These are phyloP conservation scores for Acanthosepion pharaonis DNA, from an alignment of 2,888 invertebrate genomes.

Conservation along the genomic window DNA sequence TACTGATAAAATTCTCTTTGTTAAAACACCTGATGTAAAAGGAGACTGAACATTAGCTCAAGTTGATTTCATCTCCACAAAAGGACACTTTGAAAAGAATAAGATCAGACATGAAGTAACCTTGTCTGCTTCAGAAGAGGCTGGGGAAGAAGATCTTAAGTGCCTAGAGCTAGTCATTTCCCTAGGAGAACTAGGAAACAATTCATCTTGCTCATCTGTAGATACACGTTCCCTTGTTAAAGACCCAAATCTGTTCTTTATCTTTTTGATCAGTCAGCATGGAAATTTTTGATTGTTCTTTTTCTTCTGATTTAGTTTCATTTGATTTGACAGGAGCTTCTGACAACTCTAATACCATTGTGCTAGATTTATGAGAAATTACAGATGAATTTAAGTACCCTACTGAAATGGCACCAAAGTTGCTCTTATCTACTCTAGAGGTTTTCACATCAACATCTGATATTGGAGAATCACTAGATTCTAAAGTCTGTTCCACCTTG, in stretches of 20 bases:
- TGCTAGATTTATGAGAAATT: background rate
- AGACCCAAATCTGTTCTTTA: background rate
- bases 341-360: background rate
- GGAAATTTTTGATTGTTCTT: background rate
- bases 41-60: background rate
- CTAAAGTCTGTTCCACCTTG: background rate
- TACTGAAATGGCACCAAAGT: background rate
- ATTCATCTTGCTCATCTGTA: background rate
- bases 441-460: background rate
- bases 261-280: background rate
- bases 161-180: slow-evolving; percentile 1
- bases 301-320: background rate
- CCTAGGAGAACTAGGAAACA: background rate
- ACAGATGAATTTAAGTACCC: background rate
- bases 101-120: background rate
- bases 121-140: background rate
- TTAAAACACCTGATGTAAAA: background rate
- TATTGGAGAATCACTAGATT: background rate
- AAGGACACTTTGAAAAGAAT: background rate
- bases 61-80: background rate
- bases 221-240: no score
- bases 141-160: background rate
- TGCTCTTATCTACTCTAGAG: background rate
- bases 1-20: background rate
- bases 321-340: background rate